Evolutionary conservation across 1,140 invertebrate genomes (phyloP), one percentile per base, ranked within the genome.

Genomic region (Conus ventricosus): DNA sequence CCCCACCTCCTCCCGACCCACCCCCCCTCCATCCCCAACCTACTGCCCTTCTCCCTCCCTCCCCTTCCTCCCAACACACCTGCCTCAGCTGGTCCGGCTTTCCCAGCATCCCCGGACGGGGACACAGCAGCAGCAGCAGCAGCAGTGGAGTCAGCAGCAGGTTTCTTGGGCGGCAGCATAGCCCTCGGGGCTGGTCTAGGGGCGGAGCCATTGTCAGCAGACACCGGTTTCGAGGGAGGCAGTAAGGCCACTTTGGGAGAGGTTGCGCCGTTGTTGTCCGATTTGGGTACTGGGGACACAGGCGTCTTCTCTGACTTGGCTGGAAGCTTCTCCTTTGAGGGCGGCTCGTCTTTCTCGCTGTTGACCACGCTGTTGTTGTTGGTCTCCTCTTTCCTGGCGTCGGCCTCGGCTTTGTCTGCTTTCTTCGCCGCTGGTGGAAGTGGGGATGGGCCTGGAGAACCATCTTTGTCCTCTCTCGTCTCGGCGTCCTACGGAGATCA

Each of bases 151-250:
- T 57, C 75, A 57, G 20, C 54, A 17, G 83, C 84, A 23, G 39
- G 83, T 53, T 85, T 89, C 20, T 85, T 89, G 54, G 84, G 87
- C 13, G 84, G 84, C 71, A 80, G 53, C 76, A 85, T 20, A 6
- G 67, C 80, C 54, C 85, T 57, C 4, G 78, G 85, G 13, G 83
- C 67, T 10, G 88, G 67, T 5, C 57, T 53, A 10, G 88, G 88
- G 20, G 83, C 20, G 7, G 53, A 6, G 25, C 81, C 71, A n/a
- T n/a, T 78, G n/a, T 76, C 78, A 10, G 54, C 82, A 25, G 80
- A 15, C 53, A n/a, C 10, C 39, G 51, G 10, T 23, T 87, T 60
- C 5, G 54, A 78, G 55, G 78, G 57, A 8, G 86, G 63, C 53
- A 57, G 78, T 53, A 88, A 51, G 11, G 81, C 27, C 11, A 25